Conservation (phyloP, 2,888 invertebrate genomes). For the Chironomus tentans region DNA sequence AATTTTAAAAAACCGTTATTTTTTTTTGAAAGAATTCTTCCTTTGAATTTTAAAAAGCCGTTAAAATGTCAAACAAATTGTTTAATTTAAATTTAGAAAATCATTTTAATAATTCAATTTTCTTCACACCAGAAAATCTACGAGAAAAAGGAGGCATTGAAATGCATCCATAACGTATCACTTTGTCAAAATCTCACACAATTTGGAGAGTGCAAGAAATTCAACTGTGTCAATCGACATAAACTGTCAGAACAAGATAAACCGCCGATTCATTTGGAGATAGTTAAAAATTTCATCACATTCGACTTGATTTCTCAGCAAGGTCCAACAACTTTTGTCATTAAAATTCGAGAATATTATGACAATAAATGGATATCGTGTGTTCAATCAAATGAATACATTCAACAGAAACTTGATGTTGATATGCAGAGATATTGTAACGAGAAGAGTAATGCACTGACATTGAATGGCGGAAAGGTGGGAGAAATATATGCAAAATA, state of each 20-base stretch:
- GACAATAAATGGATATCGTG: not conserved
- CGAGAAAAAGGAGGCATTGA: not conserved
- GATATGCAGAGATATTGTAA: not conserved
- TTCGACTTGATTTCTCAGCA: not conserved
- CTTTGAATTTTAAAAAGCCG: no score
- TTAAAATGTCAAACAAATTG: no score
- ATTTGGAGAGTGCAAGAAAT: not conserved
- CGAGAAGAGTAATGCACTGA: not conserved
- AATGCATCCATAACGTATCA: not conserved
- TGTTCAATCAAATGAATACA: not conserved
- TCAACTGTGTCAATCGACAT: not conserved
- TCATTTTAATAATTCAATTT: not conserved
- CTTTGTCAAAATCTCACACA: not conserved
- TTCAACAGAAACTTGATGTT: not conserved
- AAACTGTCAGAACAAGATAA: not conserved
- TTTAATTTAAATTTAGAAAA: no score
- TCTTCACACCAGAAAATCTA: not conserved
- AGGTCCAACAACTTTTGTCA: not conserved
- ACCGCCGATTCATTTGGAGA: not conserved
- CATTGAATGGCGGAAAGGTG: not conserved
- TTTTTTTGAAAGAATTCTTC: no score
- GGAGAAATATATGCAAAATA: not conserved
- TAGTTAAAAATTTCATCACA: not conserved
- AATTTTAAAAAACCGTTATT: no score
- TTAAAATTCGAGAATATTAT: not conserved